Conservation (phyloP, 2,888 invertebrate genomes). For the Macaria liturata region DNA sequence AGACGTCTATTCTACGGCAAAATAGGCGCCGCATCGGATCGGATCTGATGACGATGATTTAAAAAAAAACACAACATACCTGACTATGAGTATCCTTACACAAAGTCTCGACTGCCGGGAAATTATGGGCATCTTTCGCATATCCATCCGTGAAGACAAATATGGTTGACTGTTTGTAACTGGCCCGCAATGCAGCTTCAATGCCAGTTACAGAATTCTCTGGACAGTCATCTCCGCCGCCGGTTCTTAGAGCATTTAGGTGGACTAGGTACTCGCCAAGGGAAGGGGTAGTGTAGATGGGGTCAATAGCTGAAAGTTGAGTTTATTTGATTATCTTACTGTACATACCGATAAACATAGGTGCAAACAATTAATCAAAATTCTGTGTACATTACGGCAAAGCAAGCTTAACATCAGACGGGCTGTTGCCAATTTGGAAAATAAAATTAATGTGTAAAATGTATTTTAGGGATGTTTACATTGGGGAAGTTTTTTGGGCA, state of each 20-base stretch:
- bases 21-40: too few relatives aligned
- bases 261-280: constrained; percentile 31
- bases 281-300: constrained; percentile 28
- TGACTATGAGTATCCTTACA: constrained; percentile 45
- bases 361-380: too few relatives aligned
- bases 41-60: too few relatives aligned
- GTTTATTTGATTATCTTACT: too few relatives aligned
- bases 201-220: constrained; percentile 61
- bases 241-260: constrained; percentile 36
- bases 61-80: constrained; percentile 31
- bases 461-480: too few relatives aligned
- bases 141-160: constrained; percentile 65
- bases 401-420: too few relatives aligned
- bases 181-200: constrained; percentile 50
- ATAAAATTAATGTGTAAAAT: too few relatives aligned
- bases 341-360: too few relatives aligned
- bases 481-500: too few relatives aligned
- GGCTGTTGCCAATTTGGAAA: too few relatives aligned
- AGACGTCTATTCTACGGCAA: too few relatives aligned
- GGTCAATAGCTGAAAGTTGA: constrained; percentile 39
- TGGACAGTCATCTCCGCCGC: constrained; percentile 52
- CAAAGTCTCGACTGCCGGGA: constrained; percentile 36
- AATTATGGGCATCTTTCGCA: constrained; percentile 45
- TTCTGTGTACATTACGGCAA: too few relatives aligned
- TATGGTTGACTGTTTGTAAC: constrained; percentile 46